Evolutionary conservation across 2,888 invertebrate species (phyloP).

Genomic region (Amitus sp.): DNA sequence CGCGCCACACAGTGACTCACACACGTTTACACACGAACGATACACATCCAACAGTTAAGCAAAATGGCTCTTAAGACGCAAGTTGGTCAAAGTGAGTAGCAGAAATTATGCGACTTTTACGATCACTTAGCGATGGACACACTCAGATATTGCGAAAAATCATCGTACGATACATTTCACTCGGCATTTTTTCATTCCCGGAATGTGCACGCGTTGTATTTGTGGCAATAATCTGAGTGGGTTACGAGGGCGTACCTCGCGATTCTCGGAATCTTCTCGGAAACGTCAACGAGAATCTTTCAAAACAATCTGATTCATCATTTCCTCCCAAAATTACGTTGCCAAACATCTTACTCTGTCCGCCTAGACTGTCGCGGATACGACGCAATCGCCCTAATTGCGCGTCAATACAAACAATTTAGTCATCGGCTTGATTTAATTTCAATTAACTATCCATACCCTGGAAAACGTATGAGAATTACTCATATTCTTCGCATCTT

Average conservation of each 20-base stretch:
- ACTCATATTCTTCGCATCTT: too few relatives aligned
- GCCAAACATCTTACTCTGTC: too few relatives aligned
- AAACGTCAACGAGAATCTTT: conserved; percentile 51
- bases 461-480: too few relatives aligned
- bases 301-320: conserved; percentile 12
- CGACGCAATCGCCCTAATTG: background rate
- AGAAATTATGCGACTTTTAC: conserved; percentile 41
- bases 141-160: background rate
- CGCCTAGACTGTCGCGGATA: background rate
- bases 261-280: conserved; percentile 41
- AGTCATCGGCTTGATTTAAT: too few relatives aligned
- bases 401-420: too few relatives aligned
- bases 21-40: too few relatives aligned
- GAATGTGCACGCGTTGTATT: background rate
- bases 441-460: too few relatives aligned
- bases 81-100: conserved; percentile 87
- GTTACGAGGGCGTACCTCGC: conserved; percentile 45
- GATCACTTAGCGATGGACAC: conserved; percentile 1
- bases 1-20: conserved; percentile 42
- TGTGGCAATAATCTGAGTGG: conserved; percentile 16
- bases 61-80: conserved; percentile 89
- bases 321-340: background rate
- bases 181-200: background rate
- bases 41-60: too few relatives aligned
- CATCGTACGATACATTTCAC: background rate